Conservation (phyloP, 2,888 invertebrate genomes). For the Sminthurinus aureus region DNA sequence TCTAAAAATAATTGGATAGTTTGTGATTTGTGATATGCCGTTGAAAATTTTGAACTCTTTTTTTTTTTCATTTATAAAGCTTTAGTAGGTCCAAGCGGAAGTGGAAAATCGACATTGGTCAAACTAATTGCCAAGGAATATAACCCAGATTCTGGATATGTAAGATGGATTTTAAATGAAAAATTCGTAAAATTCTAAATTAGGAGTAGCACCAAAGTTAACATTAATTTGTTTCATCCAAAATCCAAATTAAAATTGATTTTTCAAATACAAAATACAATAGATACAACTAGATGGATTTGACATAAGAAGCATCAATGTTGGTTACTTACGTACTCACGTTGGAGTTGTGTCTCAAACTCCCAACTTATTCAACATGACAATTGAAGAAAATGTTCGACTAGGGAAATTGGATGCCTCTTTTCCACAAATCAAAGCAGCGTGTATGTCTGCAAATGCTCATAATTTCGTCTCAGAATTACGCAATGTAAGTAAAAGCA, state of each 20-base stretch:
- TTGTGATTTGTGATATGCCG: no score
- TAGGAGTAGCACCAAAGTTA: no score
- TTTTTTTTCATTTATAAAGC: no score
- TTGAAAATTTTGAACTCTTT: no score
- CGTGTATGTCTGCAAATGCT: constrained; percentile 77
- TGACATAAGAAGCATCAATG: constrained; percentile 74
- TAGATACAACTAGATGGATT: constrained; percentile 48
- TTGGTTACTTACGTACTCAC: constrained; percentile 75
- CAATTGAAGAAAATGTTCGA: constrained; percentile 85
- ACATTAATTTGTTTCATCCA: no score
- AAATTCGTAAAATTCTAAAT: background rate
- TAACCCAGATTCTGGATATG: background rate
- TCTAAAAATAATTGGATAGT: no score
- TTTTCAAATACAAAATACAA: background rate
- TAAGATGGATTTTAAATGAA: background rate
- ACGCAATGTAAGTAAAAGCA: constrained; percentile 69
- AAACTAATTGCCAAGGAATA: background rate
- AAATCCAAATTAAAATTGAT: no score
- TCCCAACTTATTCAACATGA: constrained; percentile 82
- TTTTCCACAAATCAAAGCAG: constrained; percentile 74
- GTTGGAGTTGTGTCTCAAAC: constrained; percentile 88
- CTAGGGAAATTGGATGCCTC: constrained; percentile 75
- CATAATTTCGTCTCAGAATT: constrained; percentile 78
- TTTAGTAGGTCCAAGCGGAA: background rate
- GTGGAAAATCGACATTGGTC: background rate